Base-by-base conservation (phyloP, 1,140 invertebrate genomes). In the Bombus fervidus region DNA sequence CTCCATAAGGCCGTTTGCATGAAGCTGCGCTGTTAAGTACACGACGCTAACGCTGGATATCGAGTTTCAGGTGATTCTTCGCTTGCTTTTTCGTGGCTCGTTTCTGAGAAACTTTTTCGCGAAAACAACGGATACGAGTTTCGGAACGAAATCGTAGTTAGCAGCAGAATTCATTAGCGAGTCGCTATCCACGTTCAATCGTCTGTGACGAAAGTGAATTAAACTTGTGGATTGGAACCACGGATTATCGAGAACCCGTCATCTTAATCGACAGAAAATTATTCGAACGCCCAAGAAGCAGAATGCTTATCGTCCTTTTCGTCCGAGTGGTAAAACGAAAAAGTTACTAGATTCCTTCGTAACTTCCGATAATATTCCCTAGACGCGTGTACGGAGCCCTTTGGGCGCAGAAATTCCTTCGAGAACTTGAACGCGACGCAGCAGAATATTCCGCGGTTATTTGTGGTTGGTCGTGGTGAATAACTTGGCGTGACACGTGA, bases 341-440 rank as follows among this genome's bases (percentile, higher is more conserved):
- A 57, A 76, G 34, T 53, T 22, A 76, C 74, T 25, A 76, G 47
- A 76, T 59, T 28, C 22, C 25, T 25, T 57, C 74, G 74, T 76
- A 73, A 18, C 15, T 15, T 31, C 6, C 71, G 41, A 47, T 47
- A 31, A 43, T 9, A 22, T 73, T 18, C 71, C 71, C 71, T 43
- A 73, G 39, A 4, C n/a, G 28, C 69, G 39, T 3, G 2, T 8
- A 28, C 3, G 3, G 0, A 0, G 1, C 18, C 68, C 22, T 28
- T 22, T 5, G 28, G 18, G 25, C 69, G 10, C 10, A 12, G 8
- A 31, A 73, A 31, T 47, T 10, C 43, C 43, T 9, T 28, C 6
- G 12, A 13, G 28, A 72, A 28, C 8, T 43, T 72, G 28, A 22
- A n/a, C 25, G 37, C 25, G 25, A 13, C 37, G 31, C 25, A 3